Conservation (phyloP, 2,797 vertebrate species). For the Hoplostethus atlanticus region DNA sequence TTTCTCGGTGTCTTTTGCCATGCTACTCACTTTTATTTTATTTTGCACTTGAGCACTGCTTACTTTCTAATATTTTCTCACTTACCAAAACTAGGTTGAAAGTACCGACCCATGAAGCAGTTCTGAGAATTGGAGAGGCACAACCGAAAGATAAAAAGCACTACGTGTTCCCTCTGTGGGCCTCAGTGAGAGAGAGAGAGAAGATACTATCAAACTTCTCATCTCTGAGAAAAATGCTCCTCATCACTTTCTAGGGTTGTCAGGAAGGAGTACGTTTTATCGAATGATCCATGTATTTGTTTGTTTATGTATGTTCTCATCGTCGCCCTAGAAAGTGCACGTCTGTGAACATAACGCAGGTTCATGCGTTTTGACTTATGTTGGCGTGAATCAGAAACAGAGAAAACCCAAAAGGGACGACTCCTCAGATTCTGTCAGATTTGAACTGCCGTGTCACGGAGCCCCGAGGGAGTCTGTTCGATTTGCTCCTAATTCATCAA, state of each 20-base stretch:
- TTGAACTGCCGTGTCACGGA: slow-evolving; percentile 60
- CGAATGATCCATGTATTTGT: slow-evolving; percentile 53
- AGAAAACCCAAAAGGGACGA: slow-evolving; percentile 61
- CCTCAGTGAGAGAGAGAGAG: not conserved
- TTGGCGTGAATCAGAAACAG: slow-evolving; percentile 45
- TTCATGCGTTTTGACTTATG: slow-evolving; percentile 37
- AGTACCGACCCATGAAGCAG: slow-evolving; percentile 61
- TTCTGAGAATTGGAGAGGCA: slow-evolving; percentile 60
- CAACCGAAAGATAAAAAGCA: slow-evolving; percentile 64
- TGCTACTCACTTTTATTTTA: slow-evolving; percentile 44
- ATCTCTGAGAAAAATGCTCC: slow-evolving; percentile 34
- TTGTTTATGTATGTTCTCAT: slow-evolving; percentile 42
- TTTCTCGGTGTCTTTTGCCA: slow-evolving; percentile 28
- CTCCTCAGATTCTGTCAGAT: slow-evolving; percentile 78
- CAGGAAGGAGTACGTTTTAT: slow-evolving; percentile 37
- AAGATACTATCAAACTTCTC: not conserved
- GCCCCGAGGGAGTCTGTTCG: slow-evolving; percentile 60
- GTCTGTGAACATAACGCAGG: slow-evolving; percentile 17
- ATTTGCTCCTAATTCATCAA: slow-evolving; percentile 75
- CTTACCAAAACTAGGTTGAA: slow-evolving; percentile 64
- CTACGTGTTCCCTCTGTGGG: slow-evolving; percentile 40
- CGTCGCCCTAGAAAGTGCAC: slow-evolving; percentile 32
- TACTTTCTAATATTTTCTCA: slow-evolving; percentile 61
- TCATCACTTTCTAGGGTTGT: slow-evolving; percentile 41
- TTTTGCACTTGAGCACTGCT: slow-evolving; percentile 66